Conservation (phyloP, 2,797 vertebrate species). For the Lepilemur septentrionalis region DNA sequence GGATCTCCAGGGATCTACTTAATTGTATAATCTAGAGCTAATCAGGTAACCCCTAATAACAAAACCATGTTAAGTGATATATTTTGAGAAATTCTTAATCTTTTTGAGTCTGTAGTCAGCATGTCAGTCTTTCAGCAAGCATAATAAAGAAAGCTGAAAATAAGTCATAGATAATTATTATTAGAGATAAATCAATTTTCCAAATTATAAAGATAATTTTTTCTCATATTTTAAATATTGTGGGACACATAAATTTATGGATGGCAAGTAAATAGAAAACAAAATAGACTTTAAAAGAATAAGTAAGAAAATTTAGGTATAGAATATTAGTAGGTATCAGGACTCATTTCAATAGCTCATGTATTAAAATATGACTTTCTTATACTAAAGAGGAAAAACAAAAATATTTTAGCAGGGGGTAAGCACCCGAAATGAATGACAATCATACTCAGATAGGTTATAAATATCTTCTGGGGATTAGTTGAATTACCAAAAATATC, state of each 20-base stretch:
- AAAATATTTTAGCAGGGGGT: not conserved
- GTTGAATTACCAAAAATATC: not conserved
- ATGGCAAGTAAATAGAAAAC: constrained; percentile 9
- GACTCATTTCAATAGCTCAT: not conserved
- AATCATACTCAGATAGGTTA: not conserved
- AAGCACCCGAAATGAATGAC: not conserved
- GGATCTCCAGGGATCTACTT: not conserved
- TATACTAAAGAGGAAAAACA: not conserved
- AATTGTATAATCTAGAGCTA: not conserved
- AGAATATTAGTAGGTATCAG: not conserved
- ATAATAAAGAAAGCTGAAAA: not conserved
- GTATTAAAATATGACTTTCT: not conserved
- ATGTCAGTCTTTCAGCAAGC: not conserved
- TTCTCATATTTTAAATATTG: not conserved
- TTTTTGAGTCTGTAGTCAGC: not conserved
- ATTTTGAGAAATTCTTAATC: not conserved
- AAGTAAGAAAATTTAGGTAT: constrained; percentile 18
- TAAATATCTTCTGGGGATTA: not conserved
- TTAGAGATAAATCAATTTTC: not conserved
- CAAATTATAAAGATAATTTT: not conserved
- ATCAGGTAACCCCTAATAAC: not conserved
- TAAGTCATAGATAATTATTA: not conserved
- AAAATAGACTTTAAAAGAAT: not conserved
- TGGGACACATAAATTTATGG: not conserved
- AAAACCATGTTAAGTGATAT: not conserved